Percentiles rank a stretch among this genome's conserved stretches.
phyloP scores from a whole-genome alignment of 2,888 invertebrate species.

The Pedicia rivosa region DNA sequence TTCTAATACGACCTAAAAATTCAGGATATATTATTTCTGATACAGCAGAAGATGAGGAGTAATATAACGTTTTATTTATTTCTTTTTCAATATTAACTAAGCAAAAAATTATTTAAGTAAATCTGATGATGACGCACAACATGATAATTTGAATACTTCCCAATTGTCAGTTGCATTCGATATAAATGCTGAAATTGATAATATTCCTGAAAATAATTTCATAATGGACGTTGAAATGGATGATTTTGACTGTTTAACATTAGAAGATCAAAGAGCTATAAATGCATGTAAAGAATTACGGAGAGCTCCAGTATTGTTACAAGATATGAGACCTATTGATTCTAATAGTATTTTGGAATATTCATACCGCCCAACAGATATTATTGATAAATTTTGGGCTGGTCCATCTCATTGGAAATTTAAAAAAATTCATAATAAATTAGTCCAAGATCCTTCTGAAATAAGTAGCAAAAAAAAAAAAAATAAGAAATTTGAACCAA shows the following conservation, averaged over 20 bases:
- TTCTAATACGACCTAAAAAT: conserved; percentile 21
- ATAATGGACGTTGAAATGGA: conserved; percentile 30
- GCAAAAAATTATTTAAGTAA: too few species aligned
- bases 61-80: conserved; percentile 8
- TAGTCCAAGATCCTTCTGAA: not conserved
- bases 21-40: conserved; percentile 25
- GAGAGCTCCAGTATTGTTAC: conserved; percentile 29
- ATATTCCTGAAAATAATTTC: conserved; percentile 29
- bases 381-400: conserved; percentile 47
- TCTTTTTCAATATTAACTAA: conserved; percentile 7
- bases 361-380: conserved; percentile 44
- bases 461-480: not conserved
- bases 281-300: conserved; percentile 25
- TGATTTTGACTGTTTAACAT: conserved; percentile 30
- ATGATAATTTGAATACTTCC: conserved; percentile 29
- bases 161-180: conserved; percentile 45
- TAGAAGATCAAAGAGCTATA: conserved; percentile 24
- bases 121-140: not conserved
- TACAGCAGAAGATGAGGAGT: conserved; percentile 21
- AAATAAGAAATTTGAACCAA: not conserved
- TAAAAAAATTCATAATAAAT: conserved; percentile 14
- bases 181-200: conserved; percentile 44
- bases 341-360: conserved; percentile 45
- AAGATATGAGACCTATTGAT: conserved; percentile 40
- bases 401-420: conserved; percentile 75